phyloP scores from a whole-genome alignment of 2,113 vertebrate genomes.

The Apaloderma vittatum region DNA sequence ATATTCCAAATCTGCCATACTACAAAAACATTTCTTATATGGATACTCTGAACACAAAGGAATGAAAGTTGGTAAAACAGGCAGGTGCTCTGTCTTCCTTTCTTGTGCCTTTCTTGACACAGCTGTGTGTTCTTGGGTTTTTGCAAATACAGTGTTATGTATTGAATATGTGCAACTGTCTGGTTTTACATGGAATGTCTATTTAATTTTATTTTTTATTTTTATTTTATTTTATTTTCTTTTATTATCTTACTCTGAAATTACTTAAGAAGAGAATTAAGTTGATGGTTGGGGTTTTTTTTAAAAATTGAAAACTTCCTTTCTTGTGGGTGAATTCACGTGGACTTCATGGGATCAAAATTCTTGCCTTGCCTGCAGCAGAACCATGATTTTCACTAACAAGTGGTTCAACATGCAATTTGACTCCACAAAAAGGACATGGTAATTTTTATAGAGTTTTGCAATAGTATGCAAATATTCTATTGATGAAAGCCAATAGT shows the following conservation, averaged over 20 bases:
- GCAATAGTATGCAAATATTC: neutral
- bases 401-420: neutral
- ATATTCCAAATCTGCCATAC: neutral
- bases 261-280: neutral
- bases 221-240: neutral
- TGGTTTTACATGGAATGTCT: neutral
- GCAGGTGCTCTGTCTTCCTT: neutral
- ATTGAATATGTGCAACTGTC: neutral
- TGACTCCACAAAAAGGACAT: neutral
- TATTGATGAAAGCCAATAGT: neutral
- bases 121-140: neutral
- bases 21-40: neutral
- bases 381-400: neutral
- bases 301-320: neutral
- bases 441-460: neutral
- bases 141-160: neutral
- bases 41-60: neutral
- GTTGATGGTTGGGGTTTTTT: too few relatives aligned
- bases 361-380: neutral
- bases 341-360: neutral
- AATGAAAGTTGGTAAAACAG: neutral
- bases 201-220: neutral
- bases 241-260: neutral
- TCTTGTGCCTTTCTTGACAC: neutral
- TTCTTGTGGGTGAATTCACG: accelerated